These are phyloP conservation scores for Caenorhabditis angaria DNA, from an alignment of 2,888 invertebrate genomes.

Conservation along the genomic window DNA sequence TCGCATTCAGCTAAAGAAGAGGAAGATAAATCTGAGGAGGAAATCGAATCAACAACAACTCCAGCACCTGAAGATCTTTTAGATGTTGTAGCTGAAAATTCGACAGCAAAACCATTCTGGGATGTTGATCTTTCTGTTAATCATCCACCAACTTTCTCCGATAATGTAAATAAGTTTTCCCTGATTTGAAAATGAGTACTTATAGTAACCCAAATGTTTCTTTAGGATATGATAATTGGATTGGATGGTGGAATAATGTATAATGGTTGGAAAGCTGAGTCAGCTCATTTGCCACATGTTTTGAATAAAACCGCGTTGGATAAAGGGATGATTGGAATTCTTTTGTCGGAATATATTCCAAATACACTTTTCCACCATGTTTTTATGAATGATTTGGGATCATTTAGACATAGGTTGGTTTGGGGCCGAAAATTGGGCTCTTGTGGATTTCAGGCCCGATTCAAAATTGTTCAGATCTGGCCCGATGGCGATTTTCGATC, in stretches of 20 bases:
- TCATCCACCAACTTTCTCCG: slow-evolving; percentile 67
- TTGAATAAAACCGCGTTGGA: slow-evolving; percentile 46
- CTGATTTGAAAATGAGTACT: neutral
- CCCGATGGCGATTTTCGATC: too few species aligned
- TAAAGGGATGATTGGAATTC: slow-evolving; percentile 65
- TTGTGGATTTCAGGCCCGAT: too few species aligned
- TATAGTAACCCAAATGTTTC: neutral
- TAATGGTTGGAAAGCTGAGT: slow-evolving; percentile 58
- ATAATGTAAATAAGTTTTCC: slow-evolving; percentile 28
- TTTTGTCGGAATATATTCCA: slow-evolving; percentile 67
- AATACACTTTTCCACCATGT: slow-evolving; percentile 69
- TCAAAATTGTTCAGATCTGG: too few species aligned
- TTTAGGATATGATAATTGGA: slow-evolving; percentile 68
- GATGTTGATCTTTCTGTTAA: slow-evolving; percentile 65
- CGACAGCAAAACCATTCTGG: slow-evolving; percentile 41
- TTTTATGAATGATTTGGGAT: slow-evolving; percentile 62
- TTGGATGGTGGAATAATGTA: slow-evolving; percentile 67
- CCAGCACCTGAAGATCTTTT: neutral
- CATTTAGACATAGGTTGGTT: slow-evolving; percentile 41
- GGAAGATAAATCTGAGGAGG: slow-evolving; percentile 13
- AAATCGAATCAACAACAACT: neutral
- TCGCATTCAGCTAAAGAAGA: slow-evolving; percentile 21
- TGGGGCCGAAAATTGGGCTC: too few species aligned
- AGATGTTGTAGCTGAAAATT: neutral
- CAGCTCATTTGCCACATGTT: slow-evolving; percentile 25